A percentile compares a stretch with the other conserved stretches of the same genome.
These are phyloP conservation scores for Iselma pallidipennis DNA, from an alignment of 2,888 invertebrate genomes.

Conservation along the genomic window DNA sequence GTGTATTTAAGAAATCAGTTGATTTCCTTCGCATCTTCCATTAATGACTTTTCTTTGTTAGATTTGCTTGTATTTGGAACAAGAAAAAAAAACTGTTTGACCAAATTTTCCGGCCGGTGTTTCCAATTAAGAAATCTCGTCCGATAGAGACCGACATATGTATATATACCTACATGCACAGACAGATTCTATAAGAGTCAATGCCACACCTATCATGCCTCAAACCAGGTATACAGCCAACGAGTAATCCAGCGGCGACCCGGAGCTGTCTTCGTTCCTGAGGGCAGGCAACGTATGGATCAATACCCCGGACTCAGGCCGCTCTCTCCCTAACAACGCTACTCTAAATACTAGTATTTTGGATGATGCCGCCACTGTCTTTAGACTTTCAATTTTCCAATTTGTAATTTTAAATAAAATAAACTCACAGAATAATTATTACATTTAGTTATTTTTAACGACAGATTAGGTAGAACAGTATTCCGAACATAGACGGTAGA, in stretches of 20 bases:
- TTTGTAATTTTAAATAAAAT: not conserved
- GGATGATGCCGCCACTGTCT: not conserved
- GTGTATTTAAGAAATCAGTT: not conserved
- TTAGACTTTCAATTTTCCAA: not conserved
- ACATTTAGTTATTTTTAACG: no score
- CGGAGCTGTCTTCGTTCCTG: slow-evolving; percentile 29
- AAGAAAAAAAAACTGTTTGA: not conserved
- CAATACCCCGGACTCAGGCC: slow-evolving; percentile 27
- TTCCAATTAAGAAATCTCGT: not conserved
- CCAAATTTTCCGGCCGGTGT: not conserved
- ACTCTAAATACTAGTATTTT: slow-evolving; percentile 20
- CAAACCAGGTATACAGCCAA: slow-evolving; percentile 20
- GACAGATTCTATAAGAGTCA: slow-evolving; percentile 13
- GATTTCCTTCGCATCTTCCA: not conserved
- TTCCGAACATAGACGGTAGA: no score
- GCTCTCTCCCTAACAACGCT: slow-evolving; percentile 26
- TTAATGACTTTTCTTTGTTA: not conserved
- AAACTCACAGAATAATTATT: no score
- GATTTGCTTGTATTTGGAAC: not conserved
- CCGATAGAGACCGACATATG: not conserved
- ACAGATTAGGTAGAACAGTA: not conserved
- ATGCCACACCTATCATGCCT: slow-evolving; percentile 21
- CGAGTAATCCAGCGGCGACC: slow-evolving; percentile 25
- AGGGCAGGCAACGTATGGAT: slow-evolving; percentile 24
- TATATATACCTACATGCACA: no score